These are phyloP conservation scores for Zeuzera pyrina DNA, from an alignment of 2,888 invertebrate species.

Conservation along the genomic window DNA sequence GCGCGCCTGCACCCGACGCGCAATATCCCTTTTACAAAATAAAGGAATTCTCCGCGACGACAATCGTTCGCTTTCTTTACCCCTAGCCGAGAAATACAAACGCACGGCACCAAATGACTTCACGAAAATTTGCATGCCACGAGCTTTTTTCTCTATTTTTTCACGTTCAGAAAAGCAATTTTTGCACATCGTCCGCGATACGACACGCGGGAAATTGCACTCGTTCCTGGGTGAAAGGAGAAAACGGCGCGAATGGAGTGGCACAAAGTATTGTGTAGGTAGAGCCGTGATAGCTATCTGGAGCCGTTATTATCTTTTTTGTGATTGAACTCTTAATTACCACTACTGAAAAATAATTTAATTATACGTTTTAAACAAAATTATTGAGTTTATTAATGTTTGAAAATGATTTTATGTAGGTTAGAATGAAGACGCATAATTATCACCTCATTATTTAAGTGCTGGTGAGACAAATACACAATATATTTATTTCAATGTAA, in stretches of 20 bases:
- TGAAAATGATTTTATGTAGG: too few species aligned
- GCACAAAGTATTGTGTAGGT: conserved; percentile 46
- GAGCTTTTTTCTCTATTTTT: conserved; percentile 56
- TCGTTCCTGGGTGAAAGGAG: conserved; percentile 47
- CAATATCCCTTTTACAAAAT: conserved; percentile 70
- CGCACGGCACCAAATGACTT: conserved; percentile 70
- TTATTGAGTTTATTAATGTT: too few species aligned
- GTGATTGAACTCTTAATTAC: too few species aligned
- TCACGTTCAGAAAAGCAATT: conserved; percentile 69
- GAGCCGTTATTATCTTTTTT: conserved; percentile 48
- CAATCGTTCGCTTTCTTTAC: conserved; percentile 67
- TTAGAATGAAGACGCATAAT: too few species aligned
- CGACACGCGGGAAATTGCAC: conserved; percentile 67
- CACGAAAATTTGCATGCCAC: conserved; percentile 69
- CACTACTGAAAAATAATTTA: too few species aligned
- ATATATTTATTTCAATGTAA: too few species aligned
- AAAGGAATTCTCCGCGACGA: conserved; percentile 63
- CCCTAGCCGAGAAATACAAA: conserved; percentile 68
- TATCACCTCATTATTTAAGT: too few species aligned
- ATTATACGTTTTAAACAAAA: too few species aligned
- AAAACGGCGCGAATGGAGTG: conserved; percentile 57
- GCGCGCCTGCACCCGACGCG: conserved; percentile 63
- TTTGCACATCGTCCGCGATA: conserved; percentile 65
- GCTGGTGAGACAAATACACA: too few species aligned
- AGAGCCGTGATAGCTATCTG: conserved; percentile 53